Evolutionary conservation across 2,888 invertebrate genomes (phyloP), one percentile per base, ranked within the genome.

Genomic region (Hirudinaria manillensis): DNA sequence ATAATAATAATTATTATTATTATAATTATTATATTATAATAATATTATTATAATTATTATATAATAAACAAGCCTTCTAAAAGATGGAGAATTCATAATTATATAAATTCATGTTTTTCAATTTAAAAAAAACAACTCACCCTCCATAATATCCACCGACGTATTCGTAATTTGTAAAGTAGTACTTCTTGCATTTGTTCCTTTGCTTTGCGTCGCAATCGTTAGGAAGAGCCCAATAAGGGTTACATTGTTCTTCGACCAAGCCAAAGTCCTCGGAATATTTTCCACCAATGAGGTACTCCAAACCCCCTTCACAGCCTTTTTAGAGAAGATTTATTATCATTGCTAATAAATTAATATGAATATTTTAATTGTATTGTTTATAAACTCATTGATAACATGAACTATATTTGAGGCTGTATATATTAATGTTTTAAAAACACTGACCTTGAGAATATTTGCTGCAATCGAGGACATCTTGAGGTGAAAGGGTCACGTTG

Each of bases 401-500:
- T 16, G 16, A n/a, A n/a, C n/a, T n/a, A n/a, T n/a, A n/a, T n/a
- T n/a, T n/a, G n/a, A n/a, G n/a, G n/a, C n/a, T n/a, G n/a, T n/a
- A n/a, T n/a, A n/a, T n/a, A n/a, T n/a, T n/a, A n/a, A n/a, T n/a
- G n/a, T n/a, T n/a, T n/a, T 10, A 45, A 45, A 45, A 6, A 38
- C 16, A 45, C 45, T 45, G 78, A 86, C 86, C 87, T 82, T 87
- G 87, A 21, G 87, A 84, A 77, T 87, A 87, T 78, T 83, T 79
- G 70, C 85, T 85, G 81, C 87, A 87, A 77, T 87, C 86, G 3
- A 87, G 85, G 29, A 87, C 80, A 78, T 87, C 87, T 79, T 87
- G 87, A 2, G 87, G 84, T 0, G 87, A 86, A 75, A 87, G 84
- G 4, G 84, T 81, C 0, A 83, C 82, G 67, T 81, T 79, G 36